A percentile compares a stretch with the other conserved stretches of the same genome.
phyloP scores from a whole-genome alignment of 2,113 vertebrate genomes.

The Blennius ocellaris region DNA sequence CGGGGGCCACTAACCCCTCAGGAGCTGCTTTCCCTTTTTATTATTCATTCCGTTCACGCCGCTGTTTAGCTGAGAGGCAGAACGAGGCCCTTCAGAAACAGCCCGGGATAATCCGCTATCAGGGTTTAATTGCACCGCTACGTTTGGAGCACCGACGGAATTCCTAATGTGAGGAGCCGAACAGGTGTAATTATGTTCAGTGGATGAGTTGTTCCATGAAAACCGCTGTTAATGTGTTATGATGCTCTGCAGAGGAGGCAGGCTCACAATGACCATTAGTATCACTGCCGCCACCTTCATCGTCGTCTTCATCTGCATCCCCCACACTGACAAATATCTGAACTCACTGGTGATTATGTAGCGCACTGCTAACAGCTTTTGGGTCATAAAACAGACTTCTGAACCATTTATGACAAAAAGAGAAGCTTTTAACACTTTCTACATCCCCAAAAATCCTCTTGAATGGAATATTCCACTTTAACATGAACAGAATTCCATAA shows the following conservation, averaged over 20 bases:
- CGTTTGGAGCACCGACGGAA: slow-evolving; percentile 41
- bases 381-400: no score
- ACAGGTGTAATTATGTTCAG: slow-evolving; percentile 48
- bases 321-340: no score
- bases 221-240: slow-evolving; percentile 27
- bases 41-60: slow-evolving; percentile 37
- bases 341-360: no score
- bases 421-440: no score
- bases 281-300: background rate
- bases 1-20: slow-evolving; percentile 25
- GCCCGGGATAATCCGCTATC: slow-evolving; percentile 21
- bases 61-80: slow-evolving; percentile 41
- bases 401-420: no score
- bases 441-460: no score
- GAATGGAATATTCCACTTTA: no score
- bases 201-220: slow-evolving; percentile 37
- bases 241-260: slow-evolving; percentile 28
- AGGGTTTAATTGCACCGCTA: slow-evolving; percentile 41
- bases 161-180: slow-evolving; percentile 52
- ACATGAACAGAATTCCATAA: no score
- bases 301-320: background rate
- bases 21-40: slow-evolving; percentile 33
- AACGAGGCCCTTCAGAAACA: slow-evolving; percentile 33
- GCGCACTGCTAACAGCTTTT: no score
- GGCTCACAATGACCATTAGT: slow-evolving; percentile 4